Conservation (phyloP, 2,113 vertebrate genomes). For the Nothobranchius kuhntae region DNA sequence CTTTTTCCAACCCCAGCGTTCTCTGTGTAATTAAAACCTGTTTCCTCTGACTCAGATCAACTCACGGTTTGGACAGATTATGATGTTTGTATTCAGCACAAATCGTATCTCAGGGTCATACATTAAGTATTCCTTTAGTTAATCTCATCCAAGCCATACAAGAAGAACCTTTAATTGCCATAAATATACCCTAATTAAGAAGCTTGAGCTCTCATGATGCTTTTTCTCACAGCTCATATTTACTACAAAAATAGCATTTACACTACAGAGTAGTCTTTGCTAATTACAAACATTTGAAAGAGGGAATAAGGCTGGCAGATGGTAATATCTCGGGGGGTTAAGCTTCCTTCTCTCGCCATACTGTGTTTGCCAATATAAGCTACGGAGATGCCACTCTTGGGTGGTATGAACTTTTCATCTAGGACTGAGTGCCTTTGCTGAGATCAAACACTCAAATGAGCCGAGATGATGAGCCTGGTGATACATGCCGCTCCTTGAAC, state of each 20-base stretch:
- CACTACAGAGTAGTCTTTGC: constrained; percentile 52
- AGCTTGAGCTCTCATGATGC: constrained; percentile 58
- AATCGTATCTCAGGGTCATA: constrained; percentile 56
- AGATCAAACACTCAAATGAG: constrained; percentile 70
- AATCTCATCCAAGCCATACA: constrained; percentile 42
- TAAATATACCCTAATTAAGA: constrained; percentile 73
- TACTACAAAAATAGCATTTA: constrained; percentile 67
- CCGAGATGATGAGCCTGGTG: constrained; percentile 54
- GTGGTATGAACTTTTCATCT: constrained; percentile 45
- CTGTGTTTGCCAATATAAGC: constrained; percentile 58
- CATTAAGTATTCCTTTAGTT: constrained; percentile 68
- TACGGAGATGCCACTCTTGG: constrained; percentile 52
- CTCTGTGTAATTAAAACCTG: background rate
- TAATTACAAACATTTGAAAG: constrained; percentile 62
- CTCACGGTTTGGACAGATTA: background rate
- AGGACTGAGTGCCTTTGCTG: constrained; percentile 46
- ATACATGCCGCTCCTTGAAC: constrained; percentile 44
- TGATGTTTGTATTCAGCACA: constrained; percentile 40
- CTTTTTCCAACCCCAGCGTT: constrained; percentile 15
- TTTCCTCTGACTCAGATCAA: background rate
- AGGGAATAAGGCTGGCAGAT: constrained; percentile 53
- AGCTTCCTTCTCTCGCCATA: constrained; percentile 40
- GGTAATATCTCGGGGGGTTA: constrained; percentile 53
- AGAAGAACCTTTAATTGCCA: constrained; percentile 63
- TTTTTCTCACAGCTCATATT: constrained; percentile 48